Conservation (phyloP, 2,888 invertebrate species). For the Psylliodes chrysocephalus region DNA sequence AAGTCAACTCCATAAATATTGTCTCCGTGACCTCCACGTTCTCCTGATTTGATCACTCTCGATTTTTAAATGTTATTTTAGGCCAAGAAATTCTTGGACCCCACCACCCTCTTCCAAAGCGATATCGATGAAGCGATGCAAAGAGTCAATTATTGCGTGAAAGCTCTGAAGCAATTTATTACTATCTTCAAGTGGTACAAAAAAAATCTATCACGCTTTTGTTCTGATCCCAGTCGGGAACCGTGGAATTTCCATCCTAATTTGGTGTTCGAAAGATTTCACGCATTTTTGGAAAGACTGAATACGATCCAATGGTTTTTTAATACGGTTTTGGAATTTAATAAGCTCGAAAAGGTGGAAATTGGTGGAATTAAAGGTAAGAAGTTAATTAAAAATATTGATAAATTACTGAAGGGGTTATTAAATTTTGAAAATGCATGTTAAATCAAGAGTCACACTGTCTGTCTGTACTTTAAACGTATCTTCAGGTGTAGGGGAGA, state of each 20-base stretch:
- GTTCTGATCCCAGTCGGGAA: conserved; percentile 66
- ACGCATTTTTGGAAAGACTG: conserved; percentile 80
- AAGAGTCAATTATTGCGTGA: conserved; percentile 77
- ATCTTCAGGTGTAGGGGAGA: no score
- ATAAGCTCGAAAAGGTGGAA: conserved; percentile 94
- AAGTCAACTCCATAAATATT: no score
- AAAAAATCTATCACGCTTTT: conserved; percentile 74
- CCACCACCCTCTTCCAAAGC: conserved; percentile 91
- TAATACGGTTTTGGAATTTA: conserved; percentile 91
- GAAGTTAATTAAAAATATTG: no score
- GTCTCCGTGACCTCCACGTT: no score
- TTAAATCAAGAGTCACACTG: no score
- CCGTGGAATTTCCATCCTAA: conserved; percentile 88
- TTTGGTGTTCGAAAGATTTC: conserved; percentile 81
- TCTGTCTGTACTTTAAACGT: no score
- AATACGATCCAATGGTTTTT: conserved; percentile 88
- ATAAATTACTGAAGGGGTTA: no score
- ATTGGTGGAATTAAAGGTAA: conserved; percentile 86
- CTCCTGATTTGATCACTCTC: no score
- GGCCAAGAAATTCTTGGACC: conserved; percentile 90
- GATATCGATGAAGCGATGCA: conserved; percentile 94
- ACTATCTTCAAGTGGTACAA: conserved; percentile 77
- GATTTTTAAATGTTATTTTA: no score
- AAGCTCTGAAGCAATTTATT: conserved; percentile 73
- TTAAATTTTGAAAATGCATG: no score